Base-by-base conservation (phyloP, 2,888 invertebrate species). In the Sacculina carcini region DNA sequence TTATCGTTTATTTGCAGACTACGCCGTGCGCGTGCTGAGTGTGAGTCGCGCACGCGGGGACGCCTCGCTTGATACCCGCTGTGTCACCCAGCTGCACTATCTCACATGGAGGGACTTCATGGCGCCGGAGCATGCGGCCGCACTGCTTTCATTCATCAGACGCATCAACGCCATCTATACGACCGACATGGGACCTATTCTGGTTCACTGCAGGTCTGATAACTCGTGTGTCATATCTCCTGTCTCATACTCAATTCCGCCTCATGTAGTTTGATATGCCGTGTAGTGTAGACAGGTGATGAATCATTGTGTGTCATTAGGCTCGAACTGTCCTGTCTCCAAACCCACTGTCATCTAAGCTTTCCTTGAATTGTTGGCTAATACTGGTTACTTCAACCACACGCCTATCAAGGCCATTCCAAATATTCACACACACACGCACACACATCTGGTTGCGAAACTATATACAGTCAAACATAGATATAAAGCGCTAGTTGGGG, bases 31-130 rank as follows among this genome's bases (percentile, higher is more conserved):
- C 2, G 54, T 52, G 40, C 46, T 55, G 32, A 29, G 36, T 24
- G 29, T 75, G 78, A 24, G 42, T 3, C 42, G 42, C 2, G 26
- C 42, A 16, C 42, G 42, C n/a, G 24, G 26, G n/a, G 42, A 42
- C 26, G 42, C 26, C n/a, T n/a, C 42, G n/a, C 26, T 42, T n/a
- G 42, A 42, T 24, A 26, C n/a, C n/a, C 42, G 42, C n/a, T 28
- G 42, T n/a, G 28, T 42, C 26, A 42, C 79, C 0, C 92, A 92
- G 64, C 90, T 85, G 66, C 92, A 92, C 67, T 92, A 86, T 69
- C 73, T 87, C 50, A 81, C 84, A 59, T 92, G 92, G 92, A 89
- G 86, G 65, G 92, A 92, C 66, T 90, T 90, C 62, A 82, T 84
- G 65, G 90, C 90, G 1, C 90, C 92, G 0, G 90, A 92, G 61